Percentiles rank a stretch among this genome's conserved stretches.
phyloP scores from a whole-genome alignment of 2,888 invertebrate genomes.

The Melieria picta region DNA sequence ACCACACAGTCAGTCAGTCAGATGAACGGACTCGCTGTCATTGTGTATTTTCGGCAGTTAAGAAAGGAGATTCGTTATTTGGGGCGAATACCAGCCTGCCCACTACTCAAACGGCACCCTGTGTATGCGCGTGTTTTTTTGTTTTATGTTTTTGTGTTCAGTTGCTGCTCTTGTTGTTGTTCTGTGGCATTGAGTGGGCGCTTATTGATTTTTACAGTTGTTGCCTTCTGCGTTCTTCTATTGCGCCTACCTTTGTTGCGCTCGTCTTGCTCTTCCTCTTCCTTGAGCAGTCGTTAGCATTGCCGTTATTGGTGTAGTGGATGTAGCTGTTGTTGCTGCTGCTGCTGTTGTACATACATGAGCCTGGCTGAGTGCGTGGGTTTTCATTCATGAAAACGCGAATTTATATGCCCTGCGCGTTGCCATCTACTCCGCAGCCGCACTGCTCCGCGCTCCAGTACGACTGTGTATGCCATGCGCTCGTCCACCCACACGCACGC shows the following conservation, averaged over 20 bases:
- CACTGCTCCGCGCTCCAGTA: neutral
- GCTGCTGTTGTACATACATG: constrained; percentile 25
- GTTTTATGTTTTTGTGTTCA: neutral
- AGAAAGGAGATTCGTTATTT: no score
- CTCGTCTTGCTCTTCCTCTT: constrained; percentile 2
- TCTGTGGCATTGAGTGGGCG: constrained; percentile 24
- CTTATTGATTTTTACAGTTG: constrained; percentile 7
- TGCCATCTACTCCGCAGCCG: no score
- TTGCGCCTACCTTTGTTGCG: neutral
- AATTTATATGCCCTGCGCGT: constrained; percentile 35
- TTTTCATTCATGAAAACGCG: constrained; percentile 63
- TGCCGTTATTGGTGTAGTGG: constrained; percentile 17
- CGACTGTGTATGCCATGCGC: constrained; percentile 6
- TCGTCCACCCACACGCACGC: constrained; percentile 39
- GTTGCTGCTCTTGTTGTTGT: constrained; percentile 15
- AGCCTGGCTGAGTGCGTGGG: constrained; percentile 53
- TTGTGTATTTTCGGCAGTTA: no score
- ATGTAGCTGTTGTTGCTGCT: constrained; percentile 31
- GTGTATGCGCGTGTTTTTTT: no score
- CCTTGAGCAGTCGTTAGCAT: neutral
- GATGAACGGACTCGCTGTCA: no score
- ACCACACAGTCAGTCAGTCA: no score
- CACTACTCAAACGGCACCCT: no score
- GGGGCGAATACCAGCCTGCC: no score
- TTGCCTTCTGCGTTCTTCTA: neutral